These are phyloP conservation scores for Cynopterus sphinx DNA, from an alignment of 2,797 vertebrate genomes.

Conservation along the genomic window DNA sequence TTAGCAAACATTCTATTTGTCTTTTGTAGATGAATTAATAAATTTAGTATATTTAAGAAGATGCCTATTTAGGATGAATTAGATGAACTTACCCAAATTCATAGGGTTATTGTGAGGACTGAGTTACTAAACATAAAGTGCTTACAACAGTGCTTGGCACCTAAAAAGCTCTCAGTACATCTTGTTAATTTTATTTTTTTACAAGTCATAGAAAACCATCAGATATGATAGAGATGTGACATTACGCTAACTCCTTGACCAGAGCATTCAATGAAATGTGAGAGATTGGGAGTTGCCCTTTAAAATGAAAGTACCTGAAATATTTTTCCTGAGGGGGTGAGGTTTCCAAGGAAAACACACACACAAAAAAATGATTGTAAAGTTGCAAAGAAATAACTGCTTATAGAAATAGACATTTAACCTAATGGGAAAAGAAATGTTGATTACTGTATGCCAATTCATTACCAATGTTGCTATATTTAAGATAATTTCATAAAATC, in stretches of 20 bases:
- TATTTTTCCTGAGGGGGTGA: conserved; percentile 27
- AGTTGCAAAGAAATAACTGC: conserved; percentile 41
- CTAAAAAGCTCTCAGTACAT: conserved; percentile 5
- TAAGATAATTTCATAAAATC: conserved; percentile 43
- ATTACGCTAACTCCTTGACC: not conserved
- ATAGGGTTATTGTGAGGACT: not conserved
- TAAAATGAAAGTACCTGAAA: conserved; percentile 30
- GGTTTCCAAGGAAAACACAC: conserved; percentile 53
- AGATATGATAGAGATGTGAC: not conserved
- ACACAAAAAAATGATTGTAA: conserved; percentile 60
- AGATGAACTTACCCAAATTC: not conserved
- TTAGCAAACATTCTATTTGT: not conserved
- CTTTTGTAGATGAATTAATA: conserved; percentile 6
- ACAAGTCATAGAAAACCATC: conserved; percentile 20
- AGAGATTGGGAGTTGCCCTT: not conserved
- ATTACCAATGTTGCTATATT: conserved; percentile 29
- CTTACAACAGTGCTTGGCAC: not conserved
- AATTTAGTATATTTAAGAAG: conserved; percentile 13
- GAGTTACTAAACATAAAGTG: not conserved
- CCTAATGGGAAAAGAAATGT: not conserved
- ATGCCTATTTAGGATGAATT: not conserved
- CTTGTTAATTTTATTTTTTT: conserved; percentile 44
- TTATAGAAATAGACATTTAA: conserved; percentile 52
- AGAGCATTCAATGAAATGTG: conserved; percentile 2
- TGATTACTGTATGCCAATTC: not conserved